A percentile compares a stretch with the other conserved stretches of the same genome.
Conservation (phyloP, 2,888 invertebrate genomes). For the Augochlorella aurata region DNA sequence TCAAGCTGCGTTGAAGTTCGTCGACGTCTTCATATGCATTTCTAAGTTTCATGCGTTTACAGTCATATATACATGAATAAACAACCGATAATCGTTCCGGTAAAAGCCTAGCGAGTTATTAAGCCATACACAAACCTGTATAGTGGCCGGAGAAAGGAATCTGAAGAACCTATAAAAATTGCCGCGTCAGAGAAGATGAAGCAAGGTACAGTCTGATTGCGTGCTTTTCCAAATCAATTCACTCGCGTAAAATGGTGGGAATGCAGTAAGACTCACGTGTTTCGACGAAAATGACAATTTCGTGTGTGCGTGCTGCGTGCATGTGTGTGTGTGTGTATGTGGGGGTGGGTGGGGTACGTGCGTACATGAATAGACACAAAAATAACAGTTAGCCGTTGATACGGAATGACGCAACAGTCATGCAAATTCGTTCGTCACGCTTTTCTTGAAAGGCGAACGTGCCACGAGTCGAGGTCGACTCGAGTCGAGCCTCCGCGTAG, state of each 20-base stretch:
- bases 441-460: constrained; percentile 36
- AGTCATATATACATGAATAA: neutral
- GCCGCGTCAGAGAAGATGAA: constrained; percentile 6
- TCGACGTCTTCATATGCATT: neutral
- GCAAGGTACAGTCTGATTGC: neutral
- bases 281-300: no score
- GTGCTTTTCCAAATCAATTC: neutral
- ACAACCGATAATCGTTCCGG: neutral
- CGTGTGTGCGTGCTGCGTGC: no score
- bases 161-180: neutral
- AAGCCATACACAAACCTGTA: neutral
- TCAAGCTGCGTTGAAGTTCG: neutral
- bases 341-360: neutral
- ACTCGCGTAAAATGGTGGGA: neutral
- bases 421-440: constrained; percentile 43
- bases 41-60: neutral
- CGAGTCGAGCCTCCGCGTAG: constrained; percentile 60
- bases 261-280: neutral
- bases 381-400: constrained; percentile 35
- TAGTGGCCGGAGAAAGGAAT: neutral
- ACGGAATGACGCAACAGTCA: constrained; percentile 44
- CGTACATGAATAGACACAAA: neutral
- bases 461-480: constrained; percentile 38
- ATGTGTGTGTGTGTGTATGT: neutral
- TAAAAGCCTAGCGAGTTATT: neutral